phyloP scores from a whole-genome alignment of 2,797 vertebrate species.

The Pseudotriccus pelzelni region DNA sequence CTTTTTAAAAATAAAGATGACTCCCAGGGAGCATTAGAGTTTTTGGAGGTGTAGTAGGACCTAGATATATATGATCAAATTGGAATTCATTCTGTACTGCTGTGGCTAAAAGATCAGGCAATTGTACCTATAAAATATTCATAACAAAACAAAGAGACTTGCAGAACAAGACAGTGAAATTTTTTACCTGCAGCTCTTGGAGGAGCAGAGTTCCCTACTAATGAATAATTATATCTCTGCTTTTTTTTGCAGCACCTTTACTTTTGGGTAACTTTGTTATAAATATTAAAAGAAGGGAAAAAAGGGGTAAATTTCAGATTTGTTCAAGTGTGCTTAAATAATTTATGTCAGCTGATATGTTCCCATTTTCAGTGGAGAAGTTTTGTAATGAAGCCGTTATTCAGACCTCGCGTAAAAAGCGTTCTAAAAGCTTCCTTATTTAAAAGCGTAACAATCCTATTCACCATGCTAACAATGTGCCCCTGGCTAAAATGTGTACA shows the following conservation, averaged over 20 bases:
- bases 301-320: slow-evolving; percentile 23
- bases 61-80: background rate
- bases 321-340: slow-evolving; percentile 37
- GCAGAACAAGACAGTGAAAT: background rate
- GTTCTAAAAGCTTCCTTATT: slow-evolving; percentile 19
- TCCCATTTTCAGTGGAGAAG: slow-evolving; percentile 11
- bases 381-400: slow-evolving; percentile 34
- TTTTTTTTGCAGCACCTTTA: background rate
- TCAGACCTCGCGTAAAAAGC: slow-evolving; percentile 22
- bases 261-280: slow-evolving; percentile 18
- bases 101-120: background rate
- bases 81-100: background rate
- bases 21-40: background rate
- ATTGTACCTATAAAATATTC: background rate
- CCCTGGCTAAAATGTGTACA: background rate
- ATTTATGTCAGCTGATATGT: slow-evolving; percentile 40
- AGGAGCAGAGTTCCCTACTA: background rate
- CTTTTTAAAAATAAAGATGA: background rate
- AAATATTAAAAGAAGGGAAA: slow-evolving; percentile 23
- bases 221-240: background rate
- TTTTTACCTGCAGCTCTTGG: background rate
- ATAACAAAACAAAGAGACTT: background rate
- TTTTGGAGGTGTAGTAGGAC: background rate
- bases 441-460: background rate
- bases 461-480: background rate